Evolutionary conservation across 1,140 invertebrate species (phyloP), one percentile per base, ranked within the genome.

Genomic region (Drosophila ironensis): DNA sequence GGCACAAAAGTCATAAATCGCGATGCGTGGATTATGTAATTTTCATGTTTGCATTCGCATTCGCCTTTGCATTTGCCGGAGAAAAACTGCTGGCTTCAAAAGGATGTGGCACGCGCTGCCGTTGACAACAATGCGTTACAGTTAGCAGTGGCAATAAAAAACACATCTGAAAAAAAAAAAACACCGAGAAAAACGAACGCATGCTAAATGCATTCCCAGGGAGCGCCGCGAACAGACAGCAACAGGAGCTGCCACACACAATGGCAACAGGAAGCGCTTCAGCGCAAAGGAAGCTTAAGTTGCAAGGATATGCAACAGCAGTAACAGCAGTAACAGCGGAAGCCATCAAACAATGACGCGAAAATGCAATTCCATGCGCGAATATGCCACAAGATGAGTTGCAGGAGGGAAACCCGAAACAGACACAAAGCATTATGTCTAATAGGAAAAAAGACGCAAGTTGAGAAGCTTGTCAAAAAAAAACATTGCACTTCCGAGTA

Each of bases 21-120:
- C 81, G 84, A 86, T 87, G 80, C 80, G 81, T 86, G 80, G 80
- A 86, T 86, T 86, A 86, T 86, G 80, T 70, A 86, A 86, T 86
- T 86, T 86, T 86, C 80, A 86, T 86, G 81, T 86, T 86, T 72
- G 71, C 81, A 71, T 86, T 84, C 64, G 12, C 33, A 37, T 12
- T 33, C 30, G 6, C 14, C 8, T 37, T 37, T 12, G 6, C 14
- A 8, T 37, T 37, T 14, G 59, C 71, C 40, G 28, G 42, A 28
- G 35, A 57, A 54, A 57, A 69, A 66, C 37, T 48, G 30, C 37
- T 17, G 12, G 28, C 41, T 17, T 38, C 37, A 51, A 59, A 53
- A 61, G 46, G 46, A 51, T 61, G 46, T 61, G 54, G 64, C 67
- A 63, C 60, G 56, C 60, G 56, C 60, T 61, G 56, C 56, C 42